Conservation (phyloP, 2,797 vertebrate species). For the Hybognathus amarus region DNA sequence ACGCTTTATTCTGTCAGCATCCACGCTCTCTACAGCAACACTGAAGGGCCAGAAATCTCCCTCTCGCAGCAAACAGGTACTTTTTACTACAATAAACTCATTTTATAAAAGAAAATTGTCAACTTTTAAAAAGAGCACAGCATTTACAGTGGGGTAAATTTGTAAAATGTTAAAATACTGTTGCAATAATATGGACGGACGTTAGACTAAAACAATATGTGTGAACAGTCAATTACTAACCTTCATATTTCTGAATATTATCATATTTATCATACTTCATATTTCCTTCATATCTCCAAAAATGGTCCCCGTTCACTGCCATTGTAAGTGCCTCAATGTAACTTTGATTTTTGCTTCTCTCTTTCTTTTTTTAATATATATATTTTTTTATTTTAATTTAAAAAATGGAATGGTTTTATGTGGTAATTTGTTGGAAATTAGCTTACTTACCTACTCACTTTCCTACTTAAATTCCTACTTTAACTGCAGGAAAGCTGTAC, state of each 20-base stretch:
- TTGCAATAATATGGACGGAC: neutral
- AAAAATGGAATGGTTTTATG: too few species aligned
- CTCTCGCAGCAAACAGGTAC: constrained; percentile 86
- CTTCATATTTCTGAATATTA: too few species aligned
- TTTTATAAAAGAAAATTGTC: neutral
- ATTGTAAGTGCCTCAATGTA: neutral
- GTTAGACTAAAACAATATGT: neutral
- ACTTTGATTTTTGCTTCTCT: neutral
- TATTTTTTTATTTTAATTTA: too few species aligned
- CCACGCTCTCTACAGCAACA: constrained; percentile 80
- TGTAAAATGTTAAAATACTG: neutral
- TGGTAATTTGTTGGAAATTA: too few species aligned
- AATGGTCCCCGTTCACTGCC: neutral
- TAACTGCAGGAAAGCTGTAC: neutral
- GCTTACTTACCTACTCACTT: too few species aligned
- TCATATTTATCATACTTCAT: too few species aligned
- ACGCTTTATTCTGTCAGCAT: constrained; percentile 80
- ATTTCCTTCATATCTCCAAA: too few species aligned
- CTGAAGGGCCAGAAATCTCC: constrained; percentile 83
- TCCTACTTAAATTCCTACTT: neutral
- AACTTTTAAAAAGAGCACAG: neutral
- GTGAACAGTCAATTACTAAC: neutral
- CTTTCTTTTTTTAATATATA: too few species aligned
- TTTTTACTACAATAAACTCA: neutral
- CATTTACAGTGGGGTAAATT: neutral